phyloP scores from a whole-genome alignment of 2,113 vertebrate species.

The Egretta garzetta region DNA sequence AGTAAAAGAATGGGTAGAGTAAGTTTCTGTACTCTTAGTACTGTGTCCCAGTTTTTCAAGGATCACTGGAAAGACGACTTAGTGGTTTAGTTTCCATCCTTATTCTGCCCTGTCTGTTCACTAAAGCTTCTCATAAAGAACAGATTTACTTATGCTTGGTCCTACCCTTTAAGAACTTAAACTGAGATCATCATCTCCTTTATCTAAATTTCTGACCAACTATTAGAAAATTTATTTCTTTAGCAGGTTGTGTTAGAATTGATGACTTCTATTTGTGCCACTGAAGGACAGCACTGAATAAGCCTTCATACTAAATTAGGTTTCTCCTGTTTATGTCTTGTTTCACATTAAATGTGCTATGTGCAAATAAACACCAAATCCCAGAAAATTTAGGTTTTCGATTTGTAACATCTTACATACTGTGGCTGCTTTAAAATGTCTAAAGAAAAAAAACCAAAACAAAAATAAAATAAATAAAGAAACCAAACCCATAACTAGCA shows the following conservation, averaged over 20 bases:
- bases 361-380: neutral
- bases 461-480: no score
- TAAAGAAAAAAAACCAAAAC: neutral
- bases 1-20: neutral
- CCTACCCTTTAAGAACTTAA: neutral
- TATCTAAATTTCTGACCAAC: neutral
- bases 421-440: neutral
- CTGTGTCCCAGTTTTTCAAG: neutral
- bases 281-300: neutral
- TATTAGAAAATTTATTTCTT: neutral
- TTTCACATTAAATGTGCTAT: neutral
- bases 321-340: neutral
- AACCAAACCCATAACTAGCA: neutral
- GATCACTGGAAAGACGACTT: neutral
- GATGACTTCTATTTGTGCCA: neutral
- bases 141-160: neutral
- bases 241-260: neutral
- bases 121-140: neutral
- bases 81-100: neutral
- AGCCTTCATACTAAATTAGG: neutral
- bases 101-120: neutral
- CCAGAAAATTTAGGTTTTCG: neutral
- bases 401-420: neutral
- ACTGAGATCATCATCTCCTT: neutral
- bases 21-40: neutral